Evolutionary conservation across 2,797 vertebrate species (phyloP), one percentile per base, ranked within the genome.

Genomic region (Galagoides demidoff): DNA sequence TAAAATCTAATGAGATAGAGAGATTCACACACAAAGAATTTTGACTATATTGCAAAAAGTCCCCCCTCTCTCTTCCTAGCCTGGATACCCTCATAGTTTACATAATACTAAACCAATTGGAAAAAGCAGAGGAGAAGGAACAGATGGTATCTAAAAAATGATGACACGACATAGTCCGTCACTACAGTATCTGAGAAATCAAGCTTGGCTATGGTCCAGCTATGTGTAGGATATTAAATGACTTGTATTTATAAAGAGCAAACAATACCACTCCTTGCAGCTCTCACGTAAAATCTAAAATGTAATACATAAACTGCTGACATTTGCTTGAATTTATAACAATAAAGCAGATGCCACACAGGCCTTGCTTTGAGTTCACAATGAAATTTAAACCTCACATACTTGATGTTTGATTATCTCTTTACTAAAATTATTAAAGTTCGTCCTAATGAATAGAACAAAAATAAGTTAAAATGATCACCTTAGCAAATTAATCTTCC

Each of bases 391-490:
- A 94, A 87, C 73, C 78, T 52, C 37, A 55, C 37, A 49, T 27
- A 82, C 66, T 10, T 79, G 34, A n/a, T 57, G 89, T 57, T 61
- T 76, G 82, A 86, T 90, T 43, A 64, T 87, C 95, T 91, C 64
- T 84, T 79, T 90, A 87, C 63, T 59, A 77, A 61, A 79, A 88
- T 77, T 82, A 90, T 45, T 57, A 45, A 74, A 61, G 29, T 37
- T 52, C 64, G 1, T 52, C 70, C 84, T 84, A 90, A 76, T 85
- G 57, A 77, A 61, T 13, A 90, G 52, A 63, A 87, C 22, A 74
- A 87, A 92, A 92, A 55, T 84, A n/a, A 86, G 55, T n/a, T 12
- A 92, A 85, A 85, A 66, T 66, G 17, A 57, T 74, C 49, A 91
- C 16, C 37, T 79, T 68, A 70, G 64, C 79, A 52, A 90, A 84